Evolutionary conservation across 2,113 vertebrate genomes (phyloP).

Genomic region (Cyanoderma ruficeps): DNA sequence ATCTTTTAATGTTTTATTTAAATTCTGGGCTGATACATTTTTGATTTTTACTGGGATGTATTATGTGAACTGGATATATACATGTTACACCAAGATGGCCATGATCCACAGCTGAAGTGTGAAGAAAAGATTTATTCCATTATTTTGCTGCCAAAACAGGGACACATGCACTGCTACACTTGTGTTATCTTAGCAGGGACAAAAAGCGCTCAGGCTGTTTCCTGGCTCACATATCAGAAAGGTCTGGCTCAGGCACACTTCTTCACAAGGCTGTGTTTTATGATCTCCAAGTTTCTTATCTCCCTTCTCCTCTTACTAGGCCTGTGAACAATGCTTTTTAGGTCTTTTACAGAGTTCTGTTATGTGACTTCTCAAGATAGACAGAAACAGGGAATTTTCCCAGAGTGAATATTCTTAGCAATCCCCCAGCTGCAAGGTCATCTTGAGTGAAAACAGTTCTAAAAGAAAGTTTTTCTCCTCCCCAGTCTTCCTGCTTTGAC

Average conservation of each 20-base stretch:
- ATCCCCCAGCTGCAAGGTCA: background rate
- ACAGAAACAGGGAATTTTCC: background rate
- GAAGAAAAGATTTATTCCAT: background rate
- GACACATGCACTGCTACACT: background rate
- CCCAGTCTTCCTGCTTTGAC: background rate
- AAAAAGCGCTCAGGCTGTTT: background rate
- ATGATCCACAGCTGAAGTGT: background rate
- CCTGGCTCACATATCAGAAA: background rate
- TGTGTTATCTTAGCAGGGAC: background rate
- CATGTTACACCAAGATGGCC: background rate
- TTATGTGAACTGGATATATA: rapidly evolving
- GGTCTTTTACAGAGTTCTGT: background rate
- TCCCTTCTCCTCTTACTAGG: background rate
- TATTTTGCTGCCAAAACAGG: background rate
- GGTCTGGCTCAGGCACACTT: background rate
- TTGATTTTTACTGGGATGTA: background rate
- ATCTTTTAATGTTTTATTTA: background rate
- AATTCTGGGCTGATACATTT: background rate
- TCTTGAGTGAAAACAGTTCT: background rate
- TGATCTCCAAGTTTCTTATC: background rate
- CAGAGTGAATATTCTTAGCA: background rate
- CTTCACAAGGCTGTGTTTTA: background rate
- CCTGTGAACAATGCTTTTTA: background rate
- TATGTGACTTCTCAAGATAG: background rate
- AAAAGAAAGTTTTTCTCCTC: background rate